Conservation (phyloP, 2,113 vertebrate species). For the Columba janthina region DNA sequence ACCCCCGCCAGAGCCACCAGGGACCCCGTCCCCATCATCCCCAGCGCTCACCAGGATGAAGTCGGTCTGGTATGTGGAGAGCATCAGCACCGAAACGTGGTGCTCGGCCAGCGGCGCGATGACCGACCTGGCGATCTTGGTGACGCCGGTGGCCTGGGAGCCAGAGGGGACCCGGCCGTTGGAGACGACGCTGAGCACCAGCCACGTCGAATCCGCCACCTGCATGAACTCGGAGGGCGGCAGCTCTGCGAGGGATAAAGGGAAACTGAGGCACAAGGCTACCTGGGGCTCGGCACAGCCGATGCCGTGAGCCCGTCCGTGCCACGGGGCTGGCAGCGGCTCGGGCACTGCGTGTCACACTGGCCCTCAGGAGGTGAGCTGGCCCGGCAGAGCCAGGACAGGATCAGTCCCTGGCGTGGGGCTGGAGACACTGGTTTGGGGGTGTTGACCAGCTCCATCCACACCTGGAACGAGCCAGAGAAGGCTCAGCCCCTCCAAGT, state of each 20-base stretch:
- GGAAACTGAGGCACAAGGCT: background rate
- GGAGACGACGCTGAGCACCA: slow-evolving; percentile 92
- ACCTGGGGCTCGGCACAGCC: accelerated
- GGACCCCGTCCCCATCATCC: accelerated
- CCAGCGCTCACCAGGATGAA: slow-evolving; percentile 84
- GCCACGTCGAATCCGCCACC: slow-evolving; percentile 90
- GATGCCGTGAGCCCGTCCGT: accelerated
- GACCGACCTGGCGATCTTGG: slow-evolving; percentile 95
- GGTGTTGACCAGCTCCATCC: background rate
- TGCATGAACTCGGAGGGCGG: slow-evolving; percentile 89
- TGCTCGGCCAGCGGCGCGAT: slow-evolving; percentile 93
- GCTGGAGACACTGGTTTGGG: background rate
- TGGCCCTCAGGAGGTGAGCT: accelerated
- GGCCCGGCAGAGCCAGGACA: background rate
- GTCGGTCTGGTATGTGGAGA: slow-evolving; percentile 94
- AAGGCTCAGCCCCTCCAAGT: too few species aligned
- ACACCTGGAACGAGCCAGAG: background rate
- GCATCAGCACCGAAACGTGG: slow-evolving; percentile 95
- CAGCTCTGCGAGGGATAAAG: slow-evolving; percentile 78
- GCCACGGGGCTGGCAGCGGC: accelerated
- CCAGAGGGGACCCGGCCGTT: slow-evolving; percentile 82
- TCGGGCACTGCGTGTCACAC: accelerated
- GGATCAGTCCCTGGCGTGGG: accelerated
- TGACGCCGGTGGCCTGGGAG: slow-evolving; percentile 91
- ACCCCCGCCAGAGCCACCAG: background rate